Evolutionary conservation across 2,888 invertebrate genomes (phyloP), one percentile per base, ranked within the genome.

Genomic region (Caenorhabditis zanzibari): DNA sequence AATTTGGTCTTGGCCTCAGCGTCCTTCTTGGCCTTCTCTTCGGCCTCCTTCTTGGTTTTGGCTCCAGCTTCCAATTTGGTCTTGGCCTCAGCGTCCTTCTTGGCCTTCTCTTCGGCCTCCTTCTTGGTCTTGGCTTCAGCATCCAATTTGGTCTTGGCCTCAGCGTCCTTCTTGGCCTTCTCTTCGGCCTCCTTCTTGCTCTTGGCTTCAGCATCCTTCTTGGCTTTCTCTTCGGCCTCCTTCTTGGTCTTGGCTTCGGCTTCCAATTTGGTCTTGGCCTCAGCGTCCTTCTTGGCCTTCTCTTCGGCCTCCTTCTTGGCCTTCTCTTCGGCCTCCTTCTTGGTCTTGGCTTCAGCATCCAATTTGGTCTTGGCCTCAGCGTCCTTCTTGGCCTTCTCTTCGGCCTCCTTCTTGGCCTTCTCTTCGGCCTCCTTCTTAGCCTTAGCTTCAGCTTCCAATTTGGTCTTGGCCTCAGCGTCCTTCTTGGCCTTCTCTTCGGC

Each of bases 161-260:
- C 54, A 41, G 19, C 3, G 7, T 54, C 35, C 26, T 28, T n/a
- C 32, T 71, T 56, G 32, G 58, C 56, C 32, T 71, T 38, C 16
- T 71, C 22, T 6, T 58, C 38, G 5, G 38, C 44, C 26, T 10
- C 26, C 56, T 58, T 71, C 38, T 71, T 71, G 22, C 4, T 9
- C 22, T 52, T 52, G n/a, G 7, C 10, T 9, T 52, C 52, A 52
- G 52, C 22, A 6, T 52, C 52, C 52, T 16, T 5, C 24, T 52
- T 52, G 7, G 24, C 10, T 12, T 52, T 52, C 32, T 7, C 52
- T 22, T 28, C 71, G 5, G 16, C 38, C 19, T 14, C n/a, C 69
- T 77, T 69, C 19, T 77, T 59, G 0, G 38, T 52, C 22, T 73
- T 41, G 16, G 14, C 82, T n/a, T 83, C 75, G 6, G 63, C 61